Percentiles rank a stretch among this genome's conserved stretches.
Evolutionary conservation across 2,888 invertebrate genomes (phyloP).

Genomic region (Colletes collaris): DNA sequence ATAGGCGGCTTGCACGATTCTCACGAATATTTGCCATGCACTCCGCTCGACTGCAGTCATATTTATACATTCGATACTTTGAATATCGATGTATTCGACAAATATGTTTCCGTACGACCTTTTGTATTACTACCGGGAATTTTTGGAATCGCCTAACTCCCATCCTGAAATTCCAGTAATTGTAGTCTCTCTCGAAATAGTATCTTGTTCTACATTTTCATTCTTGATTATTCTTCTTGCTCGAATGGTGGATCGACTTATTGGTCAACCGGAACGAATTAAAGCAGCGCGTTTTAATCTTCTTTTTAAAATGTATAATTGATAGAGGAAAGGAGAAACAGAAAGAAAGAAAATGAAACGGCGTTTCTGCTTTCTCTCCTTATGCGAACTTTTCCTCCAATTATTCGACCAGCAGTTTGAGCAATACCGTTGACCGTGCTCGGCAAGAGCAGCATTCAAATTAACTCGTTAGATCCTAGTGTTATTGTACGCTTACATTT

Average conservation of each 20-base stretch:
- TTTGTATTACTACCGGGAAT: background rate
- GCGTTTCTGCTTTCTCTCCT: background rate
- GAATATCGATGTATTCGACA: slow-evolving; percentile 22
- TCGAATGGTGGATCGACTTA: too few relatives aligned
- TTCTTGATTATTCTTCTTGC: too few relatives aligned
- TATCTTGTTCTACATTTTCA: too few relatives aligned
- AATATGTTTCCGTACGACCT: slow-evolving; percentile 8
- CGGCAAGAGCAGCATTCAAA: slow-evolving; percentile 30
- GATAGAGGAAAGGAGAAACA: background rate
- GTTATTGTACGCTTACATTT: slow-evolving; percentile 19
- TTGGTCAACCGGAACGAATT: slow-evolving; percentile 5
- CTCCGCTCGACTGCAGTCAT: slow-evolving; percentile 27
- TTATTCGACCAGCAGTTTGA: slow-evolving; percentile 27
- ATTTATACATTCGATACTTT: slow-evolving; percentile 41
- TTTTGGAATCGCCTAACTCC: slow-evolving; percentile 1
- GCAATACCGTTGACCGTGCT: slow-evolving; percentile 21
- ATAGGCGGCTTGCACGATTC: slow-evolving; percentile 53
- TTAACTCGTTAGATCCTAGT: slow-evolving; percentile 30
- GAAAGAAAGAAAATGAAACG: background rate
- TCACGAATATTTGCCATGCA: slow-evolving; percentile 64
- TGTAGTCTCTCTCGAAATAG: too few relatives aligned
- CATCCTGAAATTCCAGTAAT: too few relatives aligned
- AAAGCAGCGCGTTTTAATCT: slow-evolving; percentile 1
- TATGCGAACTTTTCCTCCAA: slow-evolving; percentile 25
- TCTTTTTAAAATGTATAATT: slow-evolving; percentile 19